These are phyloP conservation scores for Xenopus laevis DNA, from an alignment of 2,113 vertebrate species.

Conservation along the genomic window DNA sequence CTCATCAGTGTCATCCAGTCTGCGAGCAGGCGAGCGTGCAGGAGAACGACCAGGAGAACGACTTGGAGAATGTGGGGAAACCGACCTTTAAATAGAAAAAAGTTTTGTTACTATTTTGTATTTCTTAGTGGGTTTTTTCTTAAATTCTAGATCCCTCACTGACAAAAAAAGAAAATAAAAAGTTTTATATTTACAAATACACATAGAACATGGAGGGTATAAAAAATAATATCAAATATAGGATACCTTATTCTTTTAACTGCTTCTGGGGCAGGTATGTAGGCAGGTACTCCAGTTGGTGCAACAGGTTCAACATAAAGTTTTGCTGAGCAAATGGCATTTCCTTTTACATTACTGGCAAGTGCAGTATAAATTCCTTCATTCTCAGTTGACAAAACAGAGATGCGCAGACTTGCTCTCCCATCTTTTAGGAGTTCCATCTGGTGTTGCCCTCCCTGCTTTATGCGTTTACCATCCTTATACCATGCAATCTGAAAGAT, in stretches of 20 bases:
- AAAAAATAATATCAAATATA: neutral
- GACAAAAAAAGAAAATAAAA: too few relatives aligned
- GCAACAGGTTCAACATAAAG: slow-evolving; percentile 87
- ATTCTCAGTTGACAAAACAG: slow-evolving; percentile 87
- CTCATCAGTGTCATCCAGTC: slow-evolving; percentile 94
- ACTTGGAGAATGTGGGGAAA: slow-evolving; percentile 82
- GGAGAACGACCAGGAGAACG: slow-evolving; percentile 88
- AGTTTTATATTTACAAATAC: too few relatives aligned
- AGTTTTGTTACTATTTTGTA: neutral
- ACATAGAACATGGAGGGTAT: too few relatives aligned
- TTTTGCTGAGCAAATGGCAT: slow-evolving; percentile 91
- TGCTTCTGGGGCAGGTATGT: slow-evolving; percentile 82
- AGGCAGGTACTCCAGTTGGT: slow-evolving; percentile 70
- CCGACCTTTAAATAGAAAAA: slow-evolving; percentile 65
- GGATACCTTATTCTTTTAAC: slow-evolving; percentile 84
- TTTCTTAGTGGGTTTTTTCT: too few relatives aligned
- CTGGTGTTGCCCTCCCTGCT: slow-evolving; percentile 75
- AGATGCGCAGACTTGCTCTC: slow-evolving; percentile 82
- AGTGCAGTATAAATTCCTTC: slow-evolving; percentile 95
- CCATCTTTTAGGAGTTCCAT: slow-evolving; percentile 90
- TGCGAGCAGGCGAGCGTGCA: slow-evolving; percentile 82
- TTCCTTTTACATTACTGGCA: slow-evolving; percentile 87
- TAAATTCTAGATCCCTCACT: too few relatives aligned
- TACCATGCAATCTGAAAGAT: slow-evolving; percentile 86
- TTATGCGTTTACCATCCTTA: slow-evolving; percentile 93